phyloP scores from a whole-genome alignment of 2,113 vertebrate genomes.

The Chlorodrepanis virens region DNA sequence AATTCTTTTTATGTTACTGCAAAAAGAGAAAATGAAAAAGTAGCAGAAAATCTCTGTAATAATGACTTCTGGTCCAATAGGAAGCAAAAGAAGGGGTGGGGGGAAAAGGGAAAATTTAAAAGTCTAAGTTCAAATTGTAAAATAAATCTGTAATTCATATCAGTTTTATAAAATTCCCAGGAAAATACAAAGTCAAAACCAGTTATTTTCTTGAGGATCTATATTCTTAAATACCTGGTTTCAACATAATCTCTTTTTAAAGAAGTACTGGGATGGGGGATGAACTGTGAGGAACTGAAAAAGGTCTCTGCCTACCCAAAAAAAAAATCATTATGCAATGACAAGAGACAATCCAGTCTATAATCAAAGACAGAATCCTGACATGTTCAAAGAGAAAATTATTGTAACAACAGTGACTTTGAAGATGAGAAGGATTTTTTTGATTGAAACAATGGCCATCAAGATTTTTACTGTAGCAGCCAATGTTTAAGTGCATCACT shows the following conservation, averaged over 20 bases:
- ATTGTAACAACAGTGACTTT: constrained; percentile 17
- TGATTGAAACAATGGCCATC: constrained; percentile 12
- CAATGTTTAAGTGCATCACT: neutral
- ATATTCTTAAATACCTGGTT: constrained; percentile 45
- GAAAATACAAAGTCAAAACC: constrained; percentile 32
- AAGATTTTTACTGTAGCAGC: neutral
- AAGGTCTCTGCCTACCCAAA: neutral
- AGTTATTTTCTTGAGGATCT: constrained; percentile 41
- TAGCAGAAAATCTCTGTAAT: neutral
- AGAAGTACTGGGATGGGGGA: neutral
- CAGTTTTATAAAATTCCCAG: neutral
- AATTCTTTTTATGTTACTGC: neutral
- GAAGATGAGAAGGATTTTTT: neutral
- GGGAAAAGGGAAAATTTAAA: neutral
- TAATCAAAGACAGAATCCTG: constrained; percentile 50
- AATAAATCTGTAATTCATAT: neutral
- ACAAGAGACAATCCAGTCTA: constrained; percentile 44
- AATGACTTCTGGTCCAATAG: neutral
- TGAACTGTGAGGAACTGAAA: constrained; percentile 23
- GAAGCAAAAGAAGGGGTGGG: neutral
- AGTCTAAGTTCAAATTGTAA: neutral
- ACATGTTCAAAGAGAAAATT: constrained; percentile 22
- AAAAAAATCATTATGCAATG: neutral
- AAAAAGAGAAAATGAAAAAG: neutral
- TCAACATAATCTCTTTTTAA: neutral